A percentile compares a stretch with the other conserved stretches of the same genome.
These are phyloP conservation scores for Cephus spinipes DNA, from an alignment of 2,888 invertebrate species.

Conservation along the genomic window DNA sequence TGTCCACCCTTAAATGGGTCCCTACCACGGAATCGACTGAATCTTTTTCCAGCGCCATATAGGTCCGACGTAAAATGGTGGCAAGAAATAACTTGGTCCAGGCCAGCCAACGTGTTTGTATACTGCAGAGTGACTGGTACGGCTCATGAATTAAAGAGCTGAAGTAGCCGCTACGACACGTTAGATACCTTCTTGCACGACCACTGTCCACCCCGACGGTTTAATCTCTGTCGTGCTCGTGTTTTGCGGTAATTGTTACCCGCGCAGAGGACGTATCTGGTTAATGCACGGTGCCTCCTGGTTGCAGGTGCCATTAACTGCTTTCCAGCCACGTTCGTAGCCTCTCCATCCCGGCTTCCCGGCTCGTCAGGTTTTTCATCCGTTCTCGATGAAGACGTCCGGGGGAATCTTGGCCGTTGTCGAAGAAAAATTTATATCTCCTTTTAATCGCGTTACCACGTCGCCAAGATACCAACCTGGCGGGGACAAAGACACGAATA, in stretches of 20 bases:
- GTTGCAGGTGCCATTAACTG: conserved; percentile 49
- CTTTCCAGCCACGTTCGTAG: conserved; percentile 43
- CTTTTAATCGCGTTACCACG: conserved; percentile 37
- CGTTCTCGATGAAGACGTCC: conserved; percentile 54
- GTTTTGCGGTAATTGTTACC: conserved; percentile 49
- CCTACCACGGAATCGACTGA: conserved; percentile 47
- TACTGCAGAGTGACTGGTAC: background rate
- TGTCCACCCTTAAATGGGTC: conserved; percentile 53
- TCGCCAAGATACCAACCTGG: background rate
- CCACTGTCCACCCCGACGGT: conserved; percentile 19
- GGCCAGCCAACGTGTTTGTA: background rate
- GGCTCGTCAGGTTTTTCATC: conserved; percentile 32
- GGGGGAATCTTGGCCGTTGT: conserved; percentile 20
- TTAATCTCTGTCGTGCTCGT: conserved; percentile 28
- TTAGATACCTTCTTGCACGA: conserved; percentile 42
- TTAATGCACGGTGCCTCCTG: conserved; percentile 25
- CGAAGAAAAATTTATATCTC: conserved; percentile 1
- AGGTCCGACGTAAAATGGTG: conserved; percentile 29
- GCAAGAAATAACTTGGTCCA: background rate
- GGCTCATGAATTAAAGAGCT: conserved; percentile 60
- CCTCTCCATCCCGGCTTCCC: conserved; percentile 11
- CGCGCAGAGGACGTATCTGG: conserved; percentile 23
- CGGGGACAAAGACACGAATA: background rate
- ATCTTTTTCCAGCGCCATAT: conserved; percentile 47
- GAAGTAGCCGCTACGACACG: conserved; percentile 50